These are phyloP conservation scores for Chauna torquata DNA, from an alignment of 2,113 vertebrate species.

Conservation along the genomic window DNA sequence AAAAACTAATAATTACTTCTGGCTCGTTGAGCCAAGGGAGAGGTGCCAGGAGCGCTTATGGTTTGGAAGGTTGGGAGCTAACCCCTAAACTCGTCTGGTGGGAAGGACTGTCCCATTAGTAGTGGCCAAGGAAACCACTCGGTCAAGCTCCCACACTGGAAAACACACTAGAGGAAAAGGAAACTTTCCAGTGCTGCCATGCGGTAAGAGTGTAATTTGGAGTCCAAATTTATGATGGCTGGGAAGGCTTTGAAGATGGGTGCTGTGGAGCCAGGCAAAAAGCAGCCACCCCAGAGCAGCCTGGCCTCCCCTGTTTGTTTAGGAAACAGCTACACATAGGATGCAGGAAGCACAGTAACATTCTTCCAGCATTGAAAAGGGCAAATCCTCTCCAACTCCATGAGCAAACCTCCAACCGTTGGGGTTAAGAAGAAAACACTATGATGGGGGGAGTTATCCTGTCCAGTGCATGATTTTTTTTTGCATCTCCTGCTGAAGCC, in stretches of 20 bases:
- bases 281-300: not conserved
- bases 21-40: not conserved
- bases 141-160: constrained; percentile 7
- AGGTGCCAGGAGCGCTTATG: not conserved
- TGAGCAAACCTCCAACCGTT: not conserved
- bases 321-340: not conserved
- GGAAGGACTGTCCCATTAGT: not conserved
- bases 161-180: not conserved
- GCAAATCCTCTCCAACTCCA: not conserved
- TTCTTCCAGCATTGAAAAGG: not conserved
- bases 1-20: not conserved
- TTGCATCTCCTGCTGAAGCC: not conserved
- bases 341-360: not conserved
- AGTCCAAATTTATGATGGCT: not conserved
- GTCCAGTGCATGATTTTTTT: not conserved
- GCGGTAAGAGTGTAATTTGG: not conserved
- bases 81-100: constrained; percentile 1
- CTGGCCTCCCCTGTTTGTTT: not conserved
- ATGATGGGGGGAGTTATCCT: not conserved
- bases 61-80: not conserved
- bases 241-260: not conserved
- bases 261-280: not conserved
- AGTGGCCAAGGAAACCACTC: not conserved
- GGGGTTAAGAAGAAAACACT: not conserved
- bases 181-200: not conserved